These are phyloP conservation scores for Isaurus tuberculatus DNA, from an alignment of 92 coral and sea anemone genomes.

Conservation along the genomic window DNA sequence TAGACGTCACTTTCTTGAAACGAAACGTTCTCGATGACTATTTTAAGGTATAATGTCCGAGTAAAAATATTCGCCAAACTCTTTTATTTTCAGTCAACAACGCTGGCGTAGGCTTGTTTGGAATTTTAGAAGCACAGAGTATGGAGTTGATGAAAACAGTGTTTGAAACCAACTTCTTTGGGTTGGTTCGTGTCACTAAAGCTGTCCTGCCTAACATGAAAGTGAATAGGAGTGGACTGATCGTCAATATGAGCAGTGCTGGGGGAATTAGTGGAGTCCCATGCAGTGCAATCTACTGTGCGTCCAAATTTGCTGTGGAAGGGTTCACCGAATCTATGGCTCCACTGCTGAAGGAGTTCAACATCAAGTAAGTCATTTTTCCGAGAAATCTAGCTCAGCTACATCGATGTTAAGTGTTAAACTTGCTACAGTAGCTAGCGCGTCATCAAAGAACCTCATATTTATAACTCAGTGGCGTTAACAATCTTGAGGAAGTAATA, in stretches of 20 bases:
- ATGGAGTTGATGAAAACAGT: background rate
- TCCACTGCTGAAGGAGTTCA: background rate
- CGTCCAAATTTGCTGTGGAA: background rate
- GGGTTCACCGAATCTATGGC: background rate
- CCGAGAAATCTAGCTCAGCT: no score
- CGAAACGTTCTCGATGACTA: no score
- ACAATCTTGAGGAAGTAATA: no score
- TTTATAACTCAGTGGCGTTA: no score
- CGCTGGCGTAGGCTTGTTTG: background rate
- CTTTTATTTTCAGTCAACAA: background rate
- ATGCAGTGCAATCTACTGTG: background rate
- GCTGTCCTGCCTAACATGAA: background rate
- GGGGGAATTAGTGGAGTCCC: background rate
- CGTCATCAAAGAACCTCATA: no score
- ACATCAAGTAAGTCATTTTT: background rate
- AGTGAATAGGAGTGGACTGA: background rate
- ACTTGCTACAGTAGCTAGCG: no score
- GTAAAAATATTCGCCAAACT: no score
- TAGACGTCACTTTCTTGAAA: no score
- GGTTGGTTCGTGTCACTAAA: background rate
- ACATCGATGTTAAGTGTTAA: no score
- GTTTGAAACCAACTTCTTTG: background rate
- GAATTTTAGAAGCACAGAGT: background rate
- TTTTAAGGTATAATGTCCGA: no score
- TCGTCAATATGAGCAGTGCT: background rate